phyloP scores from a whole-genome alignment of 2,797 vertebrate genomes.

The Phoxinus dragarum region DNA sequence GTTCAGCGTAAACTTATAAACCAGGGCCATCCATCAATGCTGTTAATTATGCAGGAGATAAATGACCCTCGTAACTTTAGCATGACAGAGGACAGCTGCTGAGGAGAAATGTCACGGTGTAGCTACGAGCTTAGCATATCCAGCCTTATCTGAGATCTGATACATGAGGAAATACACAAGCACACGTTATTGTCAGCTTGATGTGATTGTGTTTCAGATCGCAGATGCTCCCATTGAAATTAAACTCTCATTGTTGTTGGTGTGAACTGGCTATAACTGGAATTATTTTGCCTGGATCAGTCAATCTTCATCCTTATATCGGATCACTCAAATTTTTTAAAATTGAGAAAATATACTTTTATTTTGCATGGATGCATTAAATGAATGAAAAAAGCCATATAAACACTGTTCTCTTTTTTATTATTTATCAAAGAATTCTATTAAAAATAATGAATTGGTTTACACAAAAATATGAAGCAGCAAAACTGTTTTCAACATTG shows the following conservation, averaged over 20 bases:
- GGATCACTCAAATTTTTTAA: too few species aligned
- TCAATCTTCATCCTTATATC: not conserved
- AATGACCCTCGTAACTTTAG: constrained; percentile 19
- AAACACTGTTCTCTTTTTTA: not conserved
- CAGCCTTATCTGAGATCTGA: constrained; percentile 28
- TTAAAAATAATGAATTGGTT: not conserved
- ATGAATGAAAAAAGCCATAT: too few species aligned
- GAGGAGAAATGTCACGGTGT: constrained; percentile 22
- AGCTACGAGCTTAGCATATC: not conserved
- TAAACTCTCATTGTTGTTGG: constrained; percentile 4
- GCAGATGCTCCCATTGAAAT: constrained; percentile 7
- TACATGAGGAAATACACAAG: not conserved
- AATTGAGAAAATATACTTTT: too few species aligned
- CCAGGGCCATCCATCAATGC: constrained; percentile 1
- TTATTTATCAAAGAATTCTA: not conserved
- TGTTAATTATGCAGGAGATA: constrained; percentile 38
- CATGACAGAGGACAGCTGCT: constrained; percentile 19
- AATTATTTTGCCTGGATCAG: not conserved
- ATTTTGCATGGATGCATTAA: not conserved
- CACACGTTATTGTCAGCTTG: not conserved
- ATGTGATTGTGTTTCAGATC: constrained; percentile 31
- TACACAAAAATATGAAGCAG: not conserved
- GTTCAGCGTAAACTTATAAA: not conserved
- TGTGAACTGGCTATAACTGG: not conserved
- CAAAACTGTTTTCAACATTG: not conserved